A percentile compares a stretch with the other conserved stretches of the same genome.
phyloP scores from a whole-genome alignment of 2,113 vertebrate species.

The Cariama cristata region DNA sequence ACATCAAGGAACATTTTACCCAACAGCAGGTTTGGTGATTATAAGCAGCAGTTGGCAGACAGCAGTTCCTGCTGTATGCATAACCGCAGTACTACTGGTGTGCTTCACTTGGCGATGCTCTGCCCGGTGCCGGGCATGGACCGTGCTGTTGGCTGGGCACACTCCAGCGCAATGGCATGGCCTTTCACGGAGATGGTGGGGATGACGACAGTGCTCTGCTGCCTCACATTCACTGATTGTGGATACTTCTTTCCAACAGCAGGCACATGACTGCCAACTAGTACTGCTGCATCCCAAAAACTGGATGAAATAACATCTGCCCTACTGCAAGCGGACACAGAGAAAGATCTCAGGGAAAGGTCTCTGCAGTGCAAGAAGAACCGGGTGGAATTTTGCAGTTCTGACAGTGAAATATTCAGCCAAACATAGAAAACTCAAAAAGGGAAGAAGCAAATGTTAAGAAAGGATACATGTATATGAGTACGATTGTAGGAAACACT shows the following conservation, averaged over 20 bases:
- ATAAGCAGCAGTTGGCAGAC: neutral
- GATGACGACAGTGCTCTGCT: neutral
- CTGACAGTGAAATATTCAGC: neutral
- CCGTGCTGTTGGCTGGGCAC: rapidly evolving
- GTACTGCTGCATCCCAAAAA: neutral
- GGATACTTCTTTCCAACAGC: neutral
- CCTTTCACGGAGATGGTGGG: rapidly evolving
- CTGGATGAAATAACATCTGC: neutral
- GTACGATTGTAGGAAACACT: neutral
- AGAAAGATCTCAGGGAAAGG: neutral
- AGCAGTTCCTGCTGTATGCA: neutral
- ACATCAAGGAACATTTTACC: rapidly evolving
- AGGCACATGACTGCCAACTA: rapidly evolving
- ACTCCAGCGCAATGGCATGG: rapidly evolving
- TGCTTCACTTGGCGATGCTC: rapidly evolving
- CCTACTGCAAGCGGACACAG: rapidly evolving
- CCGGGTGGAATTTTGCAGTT: neutral
- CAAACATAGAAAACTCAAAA: neutral
- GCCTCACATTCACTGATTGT: rapidly evolving
- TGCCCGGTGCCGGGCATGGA: rapidly evolving
- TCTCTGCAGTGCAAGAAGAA: neutral
- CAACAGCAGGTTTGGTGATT: neutral
- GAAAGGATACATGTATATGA: rapidly evolving
- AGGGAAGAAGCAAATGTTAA: neutral
- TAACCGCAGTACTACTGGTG: rapidly evolving